A percentile compares a stretch with the other conserved stretches of the same genome.
These are phyloP conservation scores for Leptinotarsa tumamoca DNA, from an alignment of 2,888 invertebrate genomes.

Conservation along the genomic window DNA sequence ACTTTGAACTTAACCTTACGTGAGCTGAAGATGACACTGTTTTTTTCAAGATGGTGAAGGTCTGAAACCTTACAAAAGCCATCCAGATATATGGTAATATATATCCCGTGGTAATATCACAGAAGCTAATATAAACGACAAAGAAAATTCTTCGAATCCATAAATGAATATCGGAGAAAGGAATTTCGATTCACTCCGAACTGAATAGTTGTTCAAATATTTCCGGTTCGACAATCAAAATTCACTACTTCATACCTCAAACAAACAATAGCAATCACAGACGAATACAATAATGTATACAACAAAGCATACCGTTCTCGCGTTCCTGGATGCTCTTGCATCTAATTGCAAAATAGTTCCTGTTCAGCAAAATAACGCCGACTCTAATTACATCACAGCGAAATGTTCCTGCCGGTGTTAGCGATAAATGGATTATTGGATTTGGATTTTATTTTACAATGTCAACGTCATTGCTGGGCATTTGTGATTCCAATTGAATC, in stretches of 20 bases:
- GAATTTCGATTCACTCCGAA: too few species aligned
- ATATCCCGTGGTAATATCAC: too few species aligned
- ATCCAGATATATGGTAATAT: too few species aligned
- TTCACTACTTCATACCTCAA: not conserved
- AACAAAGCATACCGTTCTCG: not conserved
- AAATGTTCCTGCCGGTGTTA: not conserved
- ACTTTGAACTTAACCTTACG: too few species aligned
- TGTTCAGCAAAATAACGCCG: not conserved
- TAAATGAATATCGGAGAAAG: too few species aligned
- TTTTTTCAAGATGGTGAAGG: too few species aligned
- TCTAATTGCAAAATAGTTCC: slow-evolving; percentile 8
- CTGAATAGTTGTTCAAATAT: not conserved
- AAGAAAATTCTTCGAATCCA: too few species aligned
- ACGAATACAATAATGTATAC: not conserved
- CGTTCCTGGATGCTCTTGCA: not conserved
- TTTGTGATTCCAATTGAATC: not conserved
- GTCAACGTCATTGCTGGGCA: not conserved
- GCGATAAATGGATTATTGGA: slow-evolving; percentile 1
- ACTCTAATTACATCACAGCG: not conserved
- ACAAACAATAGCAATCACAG: not conserved
- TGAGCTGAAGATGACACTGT: too few species aligned
- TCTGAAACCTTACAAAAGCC: too few species aligned
- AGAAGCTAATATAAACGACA: too few species aligned
- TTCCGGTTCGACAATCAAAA: not conserved
- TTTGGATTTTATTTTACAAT: not conserved